Evolutionary conservation across 1,140 invertebrate species (phyloP).

Genomic region (Globodera rostochiensis): DNA sequence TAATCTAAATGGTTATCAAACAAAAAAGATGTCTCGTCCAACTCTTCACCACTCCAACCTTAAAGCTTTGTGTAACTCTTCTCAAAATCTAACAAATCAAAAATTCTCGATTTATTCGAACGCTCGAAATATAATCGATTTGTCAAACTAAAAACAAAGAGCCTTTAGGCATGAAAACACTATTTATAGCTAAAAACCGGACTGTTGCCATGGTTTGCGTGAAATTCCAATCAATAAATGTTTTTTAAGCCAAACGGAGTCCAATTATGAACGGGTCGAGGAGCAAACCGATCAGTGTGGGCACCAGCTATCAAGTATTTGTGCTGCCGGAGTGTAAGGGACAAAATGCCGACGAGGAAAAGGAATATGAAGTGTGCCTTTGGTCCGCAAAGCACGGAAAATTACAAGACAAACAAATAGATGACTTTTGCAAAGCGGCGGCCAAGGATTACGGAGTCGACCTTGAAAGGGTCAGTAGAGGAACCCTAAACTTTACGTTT

Average conservation of each 20-base stretch:
- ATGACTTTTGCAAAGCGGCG: slow-evolving; percentile 27
- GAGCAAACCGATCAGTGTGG: slow-evolving; percentile 17
- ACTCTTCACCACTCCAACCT: too few species aligned
- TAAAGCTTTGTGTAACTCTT: too few species aligned
- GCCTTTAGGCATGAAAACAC: too few species aligned
- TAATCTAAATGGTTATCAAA: too few species aligned
- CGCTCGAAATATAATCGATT: too few species aligned
- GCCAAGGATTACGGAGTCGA: slow-evolving; percentile 22
- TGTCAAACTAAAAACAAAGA: too few species aligned
- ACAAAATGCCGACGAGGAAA: not conserved
- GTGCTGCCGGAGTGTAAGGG: slow-evolving; percentile 11
- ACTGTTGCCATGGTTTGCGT: not conserved
- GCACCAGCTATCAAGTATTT: slow-evolving; percentile 19
- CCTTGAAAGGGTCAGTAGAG: slow-evolving; percentile 18
- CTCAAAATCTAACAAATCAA: too few species aligned
- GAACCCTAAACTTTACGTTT: not conserved
- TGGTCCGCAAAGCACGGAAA: slow-evolving; percentile 18
- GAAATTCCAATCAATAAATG: not conserved
- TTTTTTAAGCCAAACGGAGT: slow-evolving; percentile 10
- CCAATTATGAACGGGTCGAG: slow-evolving; percentile 22
- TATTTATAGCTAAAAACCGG: too few species aligned
- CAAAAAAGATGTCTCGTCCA: too few species aligned
- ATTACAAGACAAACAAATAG: slow-evolving; percentile 15
- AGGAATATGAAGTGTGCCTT: slow-evolving; percentile 27
- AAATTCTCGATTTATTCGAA: too few species aligned